A percentile compares a stretch with the other conserved stretches of the same genome.
phyloP scores from a whole-genome alignment of 2,888 invertebrate genomes.

The Phytoseiulus persimilis region DNA sequence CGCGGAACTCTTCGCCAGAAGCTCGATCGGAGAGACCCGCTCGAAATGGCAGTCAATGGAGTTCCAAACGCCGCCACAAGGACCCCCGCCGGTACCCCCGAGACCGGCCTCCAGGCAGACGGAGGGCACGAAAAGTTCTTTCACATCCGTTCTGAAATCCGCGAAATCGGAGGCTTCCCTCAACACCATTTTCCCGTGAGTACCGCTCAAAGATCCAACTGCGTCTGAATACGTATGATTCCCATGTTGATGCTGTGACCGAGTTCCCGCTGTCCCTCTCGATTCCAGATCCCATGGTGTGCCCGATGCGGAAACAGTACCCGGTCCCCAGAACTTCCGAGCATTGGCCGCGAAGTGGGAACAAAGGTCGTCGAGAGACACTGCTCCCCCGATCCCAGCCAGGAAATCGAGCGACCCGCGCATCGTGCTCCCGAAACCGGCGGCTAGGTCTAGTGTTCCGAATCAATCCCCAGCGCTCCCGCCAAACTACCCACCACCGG shows the following conservation, averaged over 20 bases:
- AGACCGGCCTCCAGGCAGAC: conserved; percentile 18
- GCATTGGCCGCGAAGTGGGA: conserved; percentile 51
- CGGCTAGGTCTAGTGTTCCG: conserved; percentile 30
- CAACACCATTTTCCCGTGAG: conserved; percentile 44
- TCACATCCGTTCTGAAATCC: conserved; percentile 40
- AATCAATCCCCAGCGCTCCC: conserved; percentile 40
- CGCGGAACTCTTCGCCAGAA: conserved; percentile 32
- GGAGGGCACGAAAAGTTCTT: background rate
- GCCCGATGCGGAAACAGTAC: conserved; percentile 42
- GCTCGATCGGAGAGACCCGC: conserved; percentile 22
- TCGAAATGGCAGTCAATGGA: conserved; percentile 35
- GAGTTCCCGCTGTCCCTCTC: background rate
- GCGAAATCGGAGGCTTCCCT: conserved; percentile 41
- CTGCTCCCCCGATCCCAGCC: conserved; percentile 43
- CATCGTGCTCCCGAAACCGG: conserved; percentile 42
- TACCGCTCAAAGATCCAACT: too few species aligned
- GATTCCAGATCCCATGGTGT: background rate
- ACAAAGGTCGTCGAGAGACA: conserved; percentile 47
- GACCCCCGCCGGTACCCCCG: conserved; percentile 39
- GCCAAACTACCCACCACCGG: conserved; percentile 47
- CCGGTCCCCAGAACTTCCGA: conserved; percentile 47
- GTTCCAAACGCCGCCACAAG: conserved; percentile 18
- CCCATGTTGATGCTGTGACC: too few species aligned
- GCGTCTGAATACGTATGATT: too few species aligned
- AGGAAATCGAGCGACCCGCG: conserved; percentile 39